These are phyloP conservation scores for Formicarius rufipectus DNA, from an alignment of 2,113 vertebrate genomes.

Conservation along the genomic window DNA sequence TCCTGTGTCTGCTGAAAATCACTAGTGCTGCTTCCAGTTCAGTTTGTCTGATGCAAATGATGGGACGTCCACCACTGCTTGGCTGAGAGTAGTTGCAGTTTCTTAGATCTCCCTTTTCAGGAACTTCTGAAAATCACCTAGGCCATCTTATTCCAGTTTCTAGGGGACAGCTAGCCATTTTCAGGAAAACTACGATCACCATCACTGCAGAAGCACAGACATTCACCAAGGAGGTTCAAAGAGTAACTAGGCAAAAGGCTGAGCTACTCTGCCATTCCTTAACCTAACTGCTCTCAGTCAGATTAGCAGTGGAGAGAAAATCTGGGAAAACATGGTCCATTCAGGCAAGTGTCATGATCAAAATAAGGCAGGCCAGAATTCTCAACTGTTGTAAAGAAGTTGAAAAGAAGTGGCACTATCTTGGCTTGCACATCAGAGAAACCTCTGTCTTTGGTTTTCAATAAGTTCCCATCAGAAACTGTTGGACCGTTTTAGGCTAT, in stretches of 20 bases:
- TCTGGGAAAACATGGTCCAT: neutral
- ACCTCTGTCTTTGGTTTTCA: neutral
- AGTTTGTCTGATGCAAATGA: neutral
- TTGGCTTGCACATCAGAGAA: neutral
- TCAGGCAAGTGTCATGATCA: neutral
- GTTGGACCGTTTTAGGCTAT: neutral
- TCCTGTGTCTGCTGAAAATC: neutral
- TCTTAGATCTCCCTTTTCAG: neutral
- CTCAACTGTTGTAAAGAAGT: neutral
- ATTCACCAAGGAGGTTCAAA: neutral
- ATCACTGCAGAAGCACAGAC: neutral
- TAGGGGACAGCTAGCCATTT: neutral
- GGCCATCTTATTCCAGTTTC: neutral
- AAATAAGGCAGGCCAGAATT: neutral
- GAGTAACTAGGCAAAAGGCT: neutral
- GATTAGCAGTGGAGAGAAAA: neutral
- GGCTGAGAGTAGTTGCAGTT: neutral
- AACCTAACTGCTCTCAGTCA: neutral
- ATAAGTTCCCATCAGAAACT: neutral
- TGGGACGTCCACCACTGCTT: neutral
- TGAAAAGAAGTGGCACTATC: neutral
- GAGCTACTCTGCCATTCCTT: neutral
- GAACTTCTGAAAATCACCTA: neutral
- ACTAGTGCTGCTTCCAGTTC: neutral
- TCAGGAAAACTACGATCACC: neutral